phyloP scores from a whole-genome alignment of 1,140 invertebrate species.

The Zaprionus kolodkinae region DNA sequence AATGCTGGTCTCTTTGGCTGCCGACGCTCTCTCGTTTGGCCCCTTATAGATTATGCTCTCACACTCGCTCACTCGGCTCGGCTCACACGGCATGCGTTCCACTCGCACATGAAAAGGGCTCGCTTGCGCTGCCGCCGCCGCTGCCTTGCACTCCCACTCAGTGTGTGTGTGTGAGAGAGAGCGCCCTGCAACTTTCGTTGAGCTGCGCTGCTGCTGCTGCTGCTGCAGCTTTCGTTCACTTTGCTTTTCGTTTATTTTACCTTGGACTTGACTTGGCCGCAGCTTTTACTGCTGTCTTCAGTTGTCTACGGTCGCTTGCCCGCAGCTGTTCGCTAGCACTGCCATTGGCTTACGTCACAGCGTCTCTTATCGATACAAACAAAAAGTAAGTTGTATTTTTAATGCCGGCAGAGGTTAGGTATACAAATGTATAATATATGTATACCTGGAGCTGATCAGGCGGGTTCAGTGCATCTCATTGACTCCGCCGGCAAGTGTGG shows the following conservation, averaged over 20 bases:
- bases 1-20: too few species aligned
- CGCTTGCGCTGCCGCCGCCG: too few species aligned
- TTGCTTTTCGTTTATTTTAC: neutral
- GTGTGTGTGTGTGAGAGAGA: neutral
- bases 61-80: too few species aligned
- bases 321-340: constrained; percentile 12
- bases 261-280: constrained; percentile 12
- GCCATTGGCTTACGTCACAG: neutral
- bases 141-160: neutral
- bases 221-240: constrained; percentile 26
- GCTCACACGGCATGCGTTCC: neutral
- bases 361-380: constrained; percentile 4
- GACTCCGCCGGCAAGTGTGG: constrained; percentile 27
- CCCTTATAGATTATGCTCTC: too few species aligned
- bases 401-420: neutral
- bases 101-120: too few species aligned
- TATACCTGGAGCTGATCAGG: neutral
- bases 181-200: neutral
- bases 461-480: constrained; percentile 57
- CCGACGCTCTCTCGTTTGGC: too few species aligned
- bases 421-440: neutral
- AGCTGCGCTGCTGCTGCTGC: constrained; percentile 1
- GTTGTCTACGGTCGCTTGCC: constrained; percentile 39
- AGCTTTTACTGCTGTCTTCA: constrained; percentile 47
- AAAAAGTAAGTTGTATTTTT: neutral